Evolutionary conservation across 2,113 vertebrate genomes (phyloP), one percentile per base, ranked within the genome.

Genomic region (Neolamprologus toae): DNA sequence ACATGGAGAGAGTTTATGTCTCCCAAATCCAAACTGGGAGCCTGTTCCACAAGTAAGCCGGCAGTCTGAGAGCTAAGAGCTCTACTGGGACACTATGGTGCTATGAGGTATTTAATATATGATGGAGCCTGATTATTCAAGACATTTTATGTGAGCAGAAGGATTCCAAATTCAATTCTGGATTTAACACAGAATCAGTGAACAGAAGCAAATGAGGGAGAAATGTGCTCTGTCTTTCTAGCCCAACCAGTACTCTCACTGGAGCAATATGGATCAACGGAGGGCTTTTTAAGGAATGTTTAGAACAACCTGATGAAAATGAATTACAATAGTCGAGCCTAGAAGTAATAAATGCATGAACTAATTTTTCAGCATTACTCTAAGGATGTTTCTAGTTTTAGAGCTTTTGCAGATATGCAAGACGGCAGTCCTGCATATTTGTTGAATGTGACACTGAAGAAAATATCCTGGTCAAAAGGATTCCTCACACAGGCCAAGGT

Each of bases 11-110:
- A 45, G 40, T 7, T 0, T 11, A 17, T 73, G 40, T 45, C 68
- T 73, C 21, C 68, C 2, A 10, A 73, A 45, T 73, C 68, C 68
- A 73, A 45, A 73, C 21, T 45, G 68, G 68, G 14, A 73, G 37
- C 37, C 21, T 0, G 8, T 73, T 73, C 37, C 68, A 73, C 66
- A 45, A 73, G 37, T 45, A 73, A 73, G 13, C 8, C 13, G 3
- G 37, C 13, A 42, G 21, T 26, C 37, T 73, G 13, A 73, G 68
- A 7, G 21, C 21, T 10, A 1, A 47, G 5, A 45, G 68, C 68
- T 73, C 68, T 26, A 17, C 13, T 47, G 40, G 21, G 40, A 42
- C 40, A 23, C 21, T 10, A 4, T 26, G 66, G 13, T 17, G 2
- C 21, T 73, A 16, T 73, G 37, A 17, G 21, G 68, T 73, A 7